phyloP scores from a whole-genome alignment of 2,113 vertebrate species.

The Typhlomys cinereus region DNA sequence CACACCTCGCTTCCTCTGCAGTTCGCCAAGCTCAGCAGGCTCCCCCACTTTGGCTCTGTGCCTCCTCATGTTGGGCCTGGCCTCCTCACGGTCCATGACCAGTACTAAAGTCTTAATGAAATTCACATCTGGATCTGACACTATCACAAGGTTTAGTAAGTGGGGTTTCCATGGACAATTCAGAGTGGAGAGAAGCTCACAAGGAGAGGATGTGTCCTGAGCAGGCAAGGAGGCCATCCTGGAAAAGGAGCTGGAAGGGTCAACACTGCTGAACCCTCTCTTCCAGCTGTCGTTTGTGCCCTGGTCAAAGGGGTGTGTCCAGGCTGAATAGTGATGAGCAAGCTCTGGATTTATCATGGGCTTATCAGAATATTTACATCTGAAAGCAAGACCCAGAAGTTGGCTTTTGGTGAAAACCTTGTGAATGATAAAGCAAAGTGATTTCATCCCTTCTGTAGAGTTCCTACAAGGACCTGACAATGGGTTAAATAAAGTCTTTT shows the following conservation, averaged over 20 bases:
- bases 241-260: no score
- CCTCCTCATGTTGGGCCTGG: no score
- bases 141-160: not conserved
- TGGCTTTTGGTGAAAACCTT: not conserved
- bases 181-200: not conserved
- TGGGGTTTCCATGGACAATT: not conserved
- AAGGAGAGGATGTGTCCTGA: rapidly evolving
- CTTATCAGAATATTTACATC: not conserved
- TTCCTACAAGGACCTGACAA: not conserved
- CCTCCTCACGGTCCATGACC: not conserved
- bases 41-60: not conserved
- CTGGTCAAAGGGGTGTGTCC: rapidly evolving
- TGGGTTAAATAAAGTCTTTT: not conserved
- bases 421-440: not conserved
- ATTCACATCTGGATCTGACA: not conserved
- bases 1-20: rapidly evolving
- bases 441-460: not conserved
- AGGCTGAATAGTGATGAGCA: no score
- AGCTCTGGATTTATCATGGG: not conserved
- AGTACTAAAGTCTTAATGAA: not conserved
- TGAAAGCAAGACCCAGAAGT: rapidly evolving
- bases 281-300: not conserved
- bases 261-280: not conserved
- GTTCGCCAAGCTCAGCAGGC: not conserved
- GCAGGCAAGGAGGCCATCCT: not conserved